Evolutionary conservation across 2,888 invertebrate genomes (phyloP), one percentile per base, ranked within the genome.

Genomic region (Stenoptilia bipunctidactyla): DNA sequence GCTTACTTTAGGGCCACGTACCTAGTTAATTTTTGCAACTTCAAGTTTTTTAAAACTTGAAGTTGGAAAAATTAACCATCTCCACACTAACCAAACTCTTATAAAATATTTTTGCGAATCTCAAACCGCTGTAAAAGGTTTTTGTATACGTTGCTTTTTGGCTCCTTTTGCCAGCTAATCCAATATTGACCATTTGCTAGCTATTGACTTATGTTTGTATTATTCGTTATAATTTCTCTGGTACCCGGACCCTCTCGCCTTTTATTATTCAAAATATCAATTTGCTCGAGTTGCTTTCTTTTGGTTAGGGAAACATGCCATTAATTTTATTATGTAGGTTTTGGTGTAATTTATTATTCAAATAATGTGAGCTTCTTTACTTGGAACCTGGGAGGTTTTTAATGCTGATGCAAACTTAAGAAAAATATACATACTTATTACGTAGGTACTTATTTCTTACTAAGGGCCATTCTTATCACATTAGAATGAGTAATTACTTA

Each of bases 61-160:
- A n/a, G n/a, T n/a, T n/a, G n/a, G n/a, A n/a, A n/a, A n/a, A n/a
- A n/a, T n/a, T n/a, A n/a, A n/a, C 20, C 34, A 44, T 49, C 61
- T 77, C 79, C 64, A 51, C 53, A 53, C 47, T 50, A 44, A 47
- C 45, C 50, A 47, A 63, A 52, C 71, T 68, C 79, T 73, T 64
- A 77, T 77, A 79, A 80, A 34, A 80, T 74, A 82, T 82, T 82
- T 83, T 82, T 79, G 65, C 63, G 53, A 61, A 56, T 61, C 55
- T 73, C 66, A 75, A 75, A 76, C 80, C 73, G 71, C 75, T 70
- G 76, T 82, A 77, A 82, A 83, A 83, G 82, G 82, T 83, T 83
- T 82, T 80, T 83, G 83, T 83, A 83, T 80, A 83, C 83, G 83
- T 77, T 75, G 83, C 82, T 80, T 83, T 82, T 82, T 80, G 80